A percentile compares a stretch with the other conserved stretches of the same genome.
These are phyloP conservation scores for Mormyrus proboscirostris DNA, from an alignment of 2,797 vertebrate species.

Conservation along the genomic window DNA sequence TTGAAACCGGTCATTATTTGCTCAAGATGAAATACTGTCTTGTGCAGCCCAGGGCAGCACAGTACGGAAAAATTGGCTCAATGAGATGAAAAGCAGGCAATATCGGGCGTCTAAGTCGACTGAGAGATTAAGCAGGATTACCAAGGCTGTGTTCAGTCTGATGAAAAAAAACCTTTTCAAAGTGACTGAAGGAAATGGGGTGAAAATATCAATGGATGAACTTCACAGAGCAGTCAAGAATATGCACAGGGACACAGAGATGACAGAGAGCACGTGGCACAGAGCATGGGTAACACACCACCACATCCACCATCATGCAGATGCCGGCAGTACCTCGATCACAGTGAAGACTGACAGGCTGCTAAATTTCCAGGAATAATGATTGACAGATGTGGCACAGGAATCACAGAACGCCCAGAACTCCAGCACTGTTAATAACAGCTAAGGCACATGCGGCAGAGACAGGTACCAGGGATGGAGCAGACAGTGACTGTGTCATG, in stretches of 20 bases:
- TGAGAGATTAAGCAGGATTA: background rate
- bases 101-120: background rate
- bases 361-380: background rate
- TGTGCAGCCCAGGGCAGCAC: background rate
- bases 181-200: background rate
- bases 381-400: background rate
- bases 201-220: constrained; percentile 9
- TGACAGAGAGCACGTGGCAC: background rate
- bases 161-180: background rate
- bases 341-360: background rate
- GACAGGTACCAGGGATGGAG: background rate
- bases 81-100: background rate
- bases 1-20: background rate
- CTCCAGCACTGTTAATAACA: background rate
- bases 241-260: background rate
- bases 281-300: background rate
- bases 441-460: background rate
- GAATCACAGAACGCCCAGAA: background rate
- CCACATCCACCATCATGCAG: background rate
- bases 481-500: background rate
- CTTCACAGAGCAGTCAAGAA: background rate
- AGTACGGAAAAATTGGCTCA: background rate
- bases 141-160: background rate
- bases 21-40: background rate
- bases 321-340: background rate